Percentiles rank a stretch among this genome's conserved stretches.
phyloP scores from a whole-genome alignment of 2,113 vertebrate species.

The Chauna torquata region DNA sequence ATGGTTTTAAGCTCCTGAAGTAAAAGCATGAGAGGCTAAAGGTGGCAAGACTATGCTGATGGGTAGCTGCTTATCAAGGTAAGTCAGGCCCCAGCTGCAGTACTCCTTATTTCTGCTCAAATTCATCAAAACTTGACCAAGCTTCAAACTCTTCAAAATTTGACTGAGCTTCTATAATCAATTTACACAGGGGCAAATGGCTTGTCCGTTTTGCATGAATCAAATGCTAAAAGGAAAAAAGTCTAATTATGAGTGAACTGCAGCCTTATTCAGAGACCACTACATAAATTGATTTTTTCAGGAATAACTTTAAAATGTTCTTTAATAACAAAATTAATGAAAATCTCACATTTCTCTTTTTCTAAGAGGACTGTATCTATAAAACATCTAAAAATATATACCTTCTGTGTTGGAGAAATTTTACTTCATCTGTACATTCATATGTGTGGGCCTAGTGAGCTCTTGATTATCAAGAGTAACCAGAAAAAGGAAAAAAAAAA shows the following conservation, averaged over 20 bases:
- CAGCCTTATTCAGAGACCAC: not conserved
- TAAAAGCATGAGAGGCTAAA: not conserved
- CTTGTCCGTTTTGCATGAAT: not conserved
- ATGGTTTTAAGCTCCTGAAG: not conserved
- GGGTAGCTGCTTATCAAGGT: not conserved
- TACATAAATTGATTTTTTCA: not conserved
- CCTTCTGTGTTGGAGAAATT: not conserved
- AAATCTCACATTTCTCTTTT: not conserved
- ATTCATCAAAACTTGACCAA: not conserved
- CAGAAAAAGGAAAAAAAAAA: not conserved
- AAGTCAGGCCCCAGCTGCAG: not conserved
- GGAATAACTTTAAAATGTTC: not conserved
- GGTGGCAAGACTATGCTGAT: not conserved
- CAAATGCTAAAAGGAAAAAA: not conserved
- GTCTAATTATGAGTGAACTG: not conserved
- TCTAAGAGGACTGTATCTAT: not conserved
- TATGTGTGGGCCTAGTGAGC: not conserved
- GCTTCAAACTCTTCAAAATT: not conserved
- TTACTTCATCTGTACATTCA: not conserved
- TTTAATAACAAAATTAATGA: not conserved
- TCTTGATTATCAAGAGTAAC: not conserved
- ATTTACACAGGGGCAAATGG: not conserved
- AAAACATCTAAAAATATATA: not conserved
- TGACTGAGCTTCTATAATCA: not conserved
- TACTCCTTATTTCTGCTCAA: not conserved